phyloP scores from a whole-genome alignment of 2,888 invertebrate species.

The Horisme vitalbata region DNA sequence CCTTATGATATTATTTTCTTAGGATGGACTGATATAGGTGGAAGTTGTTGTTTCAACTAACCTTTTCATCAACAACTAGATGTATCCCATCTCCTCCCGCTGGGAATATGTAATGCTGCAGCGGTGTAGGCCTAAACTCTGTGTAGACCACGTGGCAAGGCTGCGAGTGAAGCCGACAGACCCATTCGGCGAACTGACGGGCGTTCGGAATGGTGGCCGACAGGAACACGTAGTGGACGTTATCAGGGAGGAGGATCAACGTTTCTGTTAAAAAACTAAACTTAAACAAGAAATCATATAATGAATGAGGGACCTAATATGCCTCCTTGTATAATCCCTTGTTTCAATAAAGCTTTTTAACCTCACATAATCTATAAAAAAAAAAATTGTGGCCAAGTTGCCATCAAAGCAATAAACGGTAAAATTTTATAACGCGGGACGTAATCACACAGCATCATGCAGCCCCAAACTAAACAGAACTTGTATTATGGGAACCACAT shows the following conservation, averaged over 20 bases:
- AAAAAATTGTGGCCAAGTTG: too few relatives aligned
- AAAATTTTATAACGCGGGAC: too few relatives aligned
- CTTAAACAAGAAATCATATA: not conserved
- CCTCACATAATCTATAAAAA: too few relatives aligned
- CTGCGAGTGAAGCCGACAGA: constrained; percentile 96
- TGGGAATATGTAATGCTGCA: constrained; percentile 99
- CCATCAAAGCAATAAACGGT: too few relatives aligned
- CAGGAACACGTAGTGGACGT: constrained; percentile 98
- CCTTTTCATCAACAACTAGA: constrained; percentile 96
- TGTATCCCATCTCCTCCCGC: constrained; percentile 98
- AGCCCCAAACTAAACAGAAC: too few relatives aligned
- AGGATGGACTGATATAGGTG: not conserved
- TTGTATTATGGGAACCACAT: too few relatives aligned
- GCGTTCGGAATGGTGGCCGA: constrained; percentile 99
- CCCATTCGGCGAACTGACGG: constrained; percentile 97
- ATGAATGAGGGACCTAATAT: too few relatives aligned
- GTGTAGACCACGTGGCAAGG: constrained; percentile 99
- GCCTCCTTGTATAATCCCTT: too few relatives aligned
- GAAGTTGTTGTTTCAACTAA: constrained; percentile 40
- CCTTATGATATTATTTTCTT: too few relatives aligned
- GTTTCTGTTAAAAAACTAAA: constrained; percentile 85
- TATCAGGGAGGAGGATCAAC: constrained; percentile 97
- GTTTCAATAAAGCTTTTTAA: too few relatives aligned
- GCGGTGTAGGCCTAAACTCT: constrained; percentile 97
- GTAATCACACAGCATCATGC: too few relatives aligned